Base-by-base conservation (phyloP, 1,140 invertebrate genomes). In the Eufriesea mexicana region DNA sequence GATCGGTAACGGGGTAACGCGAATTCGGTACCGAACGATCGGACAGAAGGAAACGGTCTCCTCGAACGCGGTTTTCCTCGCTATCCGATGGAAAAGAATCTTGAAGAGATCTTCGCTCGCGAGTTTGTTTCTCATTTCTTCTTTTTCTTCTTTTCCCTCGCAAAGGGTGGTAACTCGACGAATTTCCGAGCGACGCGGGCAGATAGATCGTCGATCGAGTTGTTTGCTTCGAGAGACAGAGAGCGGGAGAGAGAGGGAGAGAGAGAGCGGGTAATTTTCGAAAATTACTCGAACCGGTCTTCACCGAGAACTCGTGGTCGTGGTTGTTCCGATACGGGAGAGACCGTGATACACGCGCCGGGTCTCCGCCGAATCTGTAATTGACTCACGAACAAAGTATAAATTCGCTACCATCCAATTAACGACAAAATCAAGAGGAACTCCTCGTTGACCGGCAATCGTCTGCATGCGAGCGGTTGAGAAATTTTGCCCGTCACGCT, bases 401-500 rank as follows among this genome's bases (percentile, higher is more conserved):
- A 81, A 81, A 76, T 72, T 55, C 72, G 42, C n/a, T 66, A n/a
- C 51, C 79, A 7, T 76, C 79, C 79, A 81, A 81, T 81, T 76
- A 81, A 83, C 74, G 54, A 68, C 20, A 54, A 45, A 51, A 77
- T 76, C 73, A 16, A 68, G 80, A 76, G 55, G 59, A 51, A 76
- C 51, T 77, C 1, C 35, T 4, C 64, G 72, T 70, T 70, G 80
- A 78, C 57, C 74, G 80, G 74, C 80, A 62, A 83, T 83, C 74
- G 80, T 78, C 74, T 47, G 80, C 80, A 70, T 83, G 80, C 80
- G 74, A 83, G 25, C 18, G 51, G 35, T 54, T 20, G 42, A 45
- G 1, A 87, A 57, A 67, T 85, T 86, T 54, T 28, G 45, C 49
- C 62, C 57, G 59, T 89, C 66, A 77, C 84, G 66, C 76, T 79